These are phyloP conservation scores for Scleropages formosus DNA, from an alignment of 2,797 vertebrate genomes.

Conservation along the genomic window DNA sequence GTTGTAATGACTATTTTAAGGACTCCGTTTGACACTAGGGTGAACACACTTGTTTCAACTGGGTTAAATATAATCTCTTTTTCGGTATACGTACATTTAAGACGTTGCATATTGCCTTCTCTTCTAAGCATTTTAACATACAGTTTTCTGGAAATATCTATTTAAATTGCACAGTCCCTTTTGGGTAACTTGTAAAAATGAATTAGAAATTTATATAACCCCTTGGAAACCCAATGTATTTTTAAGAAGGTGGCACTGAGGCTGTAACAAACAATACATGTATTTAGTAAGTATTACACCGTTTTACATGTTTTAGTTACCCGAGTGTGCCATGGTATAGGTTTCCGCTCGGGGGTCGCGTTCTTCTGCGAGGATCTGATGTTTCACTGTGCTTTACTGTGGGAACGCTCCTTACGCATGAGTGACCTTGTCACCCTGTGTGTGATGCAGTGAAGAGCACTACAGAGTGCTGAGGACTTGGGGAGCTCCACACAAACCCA, in stretches of 20 bases:
- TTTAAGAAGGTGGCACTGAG: conserved; percentile 11
- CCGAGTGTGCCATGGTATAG: neutral
- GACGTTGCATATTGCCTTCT: neutral
- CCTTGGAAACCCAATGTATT: conserved; percentile 19
- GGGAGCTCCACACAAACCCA: neutral
- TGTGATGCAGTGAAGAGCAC: neutral
- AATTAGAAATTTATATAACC: conserved; percentile 13
- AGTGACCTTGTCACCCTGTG: neutral
- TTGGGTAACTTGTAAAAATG: conserved; percentile 22
- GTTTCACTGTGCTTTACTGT: neutral
- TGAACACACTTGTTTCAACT: conserved; percentile 1
- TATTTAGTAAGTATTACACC: neutral
- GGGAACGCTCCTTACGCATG: neutral
- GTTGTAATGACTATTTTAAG: conserved; percentile 5
- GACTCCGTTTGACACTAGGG: neutral
- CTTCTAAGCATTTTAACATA: conserved; percentile 14
- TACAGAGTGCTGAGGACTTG: neutral
- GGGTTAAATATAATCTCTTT: neutral
- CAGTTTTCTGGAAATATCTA: neutral
- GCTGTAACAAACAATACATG: conserved; percentile 14
- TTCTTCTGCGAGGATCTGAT: neutral
- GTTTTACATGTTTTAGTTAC: neutral
- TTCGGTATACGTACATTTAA: neutral
- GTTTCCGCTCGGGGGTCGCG: too few relatives aligned
- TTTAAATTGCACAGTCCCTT: conserved; percentile 3